Evolutionary conservation across 2,797 vertebrate genomes (phyloP).

Genomic region (Meriones psammophilus): DNA sequence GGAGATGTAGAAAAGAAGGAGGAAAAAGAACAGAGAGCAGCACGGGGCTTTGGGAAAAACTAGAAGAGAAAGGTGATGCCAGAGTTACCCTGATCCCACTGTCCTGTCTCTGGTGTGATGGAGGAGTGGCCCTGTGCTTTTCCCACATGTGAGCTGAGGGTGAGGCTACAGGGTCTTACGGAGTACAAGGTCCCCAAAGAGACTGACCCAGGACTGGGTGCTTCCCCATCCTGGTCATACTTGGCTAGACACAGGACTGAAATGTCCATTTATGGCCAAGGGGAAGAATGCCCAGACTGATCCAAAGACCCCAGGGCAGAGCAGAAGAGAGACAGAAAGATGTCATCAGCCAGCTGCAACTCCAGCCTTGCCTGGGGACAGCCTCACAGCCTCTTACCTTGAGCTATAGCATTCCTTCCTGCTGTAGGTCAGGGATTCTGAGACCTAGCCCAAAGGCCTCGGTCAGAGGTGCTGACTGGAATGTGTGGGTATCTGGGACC

Average conservation of each 20-base stretch:
- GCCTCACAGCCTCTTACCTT: not conserved
- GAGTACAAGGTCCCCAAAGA: not conserved
- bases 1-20: not conserved
- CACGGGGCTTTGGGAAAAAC: not conserved
- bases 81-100: too few species aligned
- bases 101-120: too few species aligned
- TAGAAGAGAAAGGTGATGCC: not conserved
- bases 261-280: slow-evolving; percentile 28
- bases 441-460: not conserved
- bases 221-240: not conserved
- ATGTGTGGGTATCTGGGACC: not conserved
- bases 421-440: not conserved
- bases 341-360: not conserved
- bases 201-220: not conserved
- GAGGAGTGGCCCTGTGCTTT: not conserved
- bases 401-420: not conserved
- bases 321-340: not conserved
- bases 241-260: not conserved
- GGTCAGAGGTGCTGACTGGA: not conserved
- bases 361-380: not conserved
- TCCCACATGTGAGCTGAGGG: not conserved
- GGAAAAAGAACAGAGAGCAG: not conserved
- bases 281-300: not conserved
- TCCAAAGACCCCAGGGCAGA: not conserved
- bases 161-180: not conserved